These are phyloP conservation scores for Achroia grisella DNA, from an alignment of 1,140 invertebrate species.

Conservation along the genomic window DNA sequence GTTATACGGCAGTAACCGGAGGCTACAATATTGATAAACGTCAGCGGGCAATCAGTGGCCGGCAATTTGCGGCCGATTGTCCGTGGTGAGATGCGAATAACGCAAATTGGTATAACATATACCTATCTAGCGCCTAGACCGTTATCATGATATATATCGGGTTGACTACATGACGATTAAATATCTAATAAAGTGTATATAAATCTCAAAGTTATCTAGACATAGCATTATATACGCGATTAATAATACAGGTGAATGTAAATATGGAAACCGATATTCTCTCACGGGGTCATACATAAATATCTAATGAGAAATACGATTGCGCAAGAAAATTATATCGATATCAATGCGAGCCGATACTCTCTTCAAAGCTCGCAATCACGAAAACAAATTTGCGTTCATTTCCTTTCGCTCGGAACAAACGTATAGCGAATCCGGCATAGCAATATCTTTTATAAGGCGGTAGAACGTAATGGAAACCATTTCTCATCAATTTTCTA, in stretches of 20 bases:
- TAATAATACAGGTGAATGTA: conserved; percentile 17
- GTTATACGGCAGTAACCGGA: conserved; percentile 3
- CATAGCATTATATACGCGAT: not conserved
- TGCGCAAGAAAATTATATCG: conserved; percentile 55
- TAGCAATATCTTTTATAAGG: conserved; percentile 64
- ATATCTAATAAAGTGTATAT: not conserved
- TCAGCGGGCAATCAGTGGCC: conserved; percentile 52
- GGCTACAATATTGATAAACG: conserved; percentile 65
- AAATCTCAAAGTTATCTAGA: too few species aligned
- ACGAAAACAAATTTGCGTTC: conserved; percentile 71
- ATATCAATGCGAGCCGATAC: conserved; percentile 62
- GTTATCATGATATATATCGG: conserved; percentile 10
- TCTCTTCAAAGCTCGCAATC: conserved; percentile 58
- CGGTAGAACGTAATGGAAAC: conserved; percentile 66
- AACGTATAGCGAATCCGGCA: conserved; percentile 39
- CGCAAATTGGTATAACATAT: conserved; percentile 55
- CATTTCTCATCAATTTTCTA: conserved; percentile 74
- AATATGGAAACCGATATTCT: conserved; percentile 23
- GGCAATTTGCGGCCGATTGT: conserved; percentile 66
- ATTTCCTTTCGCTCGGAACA: conserved; percentile 62
- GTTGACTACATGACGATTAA: too few species aligned
- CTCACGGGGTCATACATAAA: conserved; percentile 51
- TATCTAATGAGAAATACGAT: conserved; percentile 52
- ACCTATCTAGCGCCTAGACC: conserved; percentile 35
- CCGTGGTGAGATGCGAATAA: conserved; percentile 50